These are phyloP conservation scores for Drosophila antonietae DNA, from an alignment of 2,888 invertebrate species.

Conservation along the genomic window DNA sequence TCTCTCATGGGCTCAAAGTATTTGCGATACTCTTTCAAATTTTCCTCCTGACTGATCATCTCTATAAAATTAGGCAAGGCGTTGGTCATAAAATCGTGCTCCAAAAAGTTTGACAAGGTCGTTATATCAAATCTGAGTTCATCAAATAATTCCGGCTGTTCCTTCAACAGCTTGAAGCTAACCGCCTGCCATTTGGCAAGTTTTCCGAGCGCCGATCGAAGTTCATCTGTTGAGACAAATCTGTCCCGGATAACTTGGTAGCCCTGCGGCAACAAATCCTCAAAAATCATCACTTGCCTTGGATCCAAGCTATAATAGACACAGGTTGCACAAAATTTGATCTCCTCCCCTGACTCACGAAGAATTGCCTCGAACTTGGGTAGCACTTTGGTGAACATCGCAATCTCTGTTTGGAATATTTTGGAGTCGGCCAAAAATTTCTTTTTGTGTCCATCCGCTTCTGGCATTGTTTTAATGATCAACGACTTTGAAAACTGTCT, in stretches of 20 bases:
- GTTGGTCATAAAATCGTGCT: constrained; percentile 32
- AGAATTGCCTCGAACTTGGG: constrained; percentile 72
- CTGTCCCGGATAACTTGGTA: constrained; percentile 40
- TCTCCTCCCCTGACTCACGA: constrained; percentile 60
- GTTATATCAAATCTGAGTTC: constrained; percentile 20
- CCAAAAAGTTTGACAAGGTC: constrained; percentile 28
- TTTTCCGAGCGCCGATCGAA: constrained; percentile 28
- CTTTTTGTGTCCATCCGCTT: constrained; percentile 63
- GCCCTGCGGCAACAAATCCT: constrained; percentile 30
- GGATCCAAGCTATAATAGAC: constrained; percentile 53
- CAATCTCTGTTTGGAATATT: constrained; percentile 74
- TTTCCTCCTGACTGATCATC: constrained; percentile 32
- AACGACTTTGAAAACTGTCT: constrained; percentile 49
- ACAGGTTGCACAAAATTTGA: constrained; percentile 42
- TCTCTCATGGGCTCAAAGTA: constrained; percentile 55
- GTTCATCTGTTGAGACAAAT: constrained; percentile 18
- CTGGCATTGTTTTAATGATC: constrained; percentile 78
- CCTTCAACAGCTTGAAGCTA: constrained; percentile 36
- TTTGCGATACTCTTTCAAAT: constrained; percentile 48
- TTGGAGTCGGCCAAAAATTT: constrained; percentile 56
- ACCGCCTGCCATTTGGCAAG: constrained; percentile 73
- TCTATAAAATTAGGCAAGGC: constrained; percentile 59
- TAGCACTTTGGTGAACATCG: constrained; percentile 73
- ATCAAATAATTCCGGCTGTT: constrained; percentile 35
- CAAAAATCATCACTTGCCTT: constrained; percentile 37